A percentile compares a stretch with the other conserved stretches of the same genome.
Conservation (phyloP, 2,113 vertebrate genomes). For the Synodontis membranacea region DNA sequence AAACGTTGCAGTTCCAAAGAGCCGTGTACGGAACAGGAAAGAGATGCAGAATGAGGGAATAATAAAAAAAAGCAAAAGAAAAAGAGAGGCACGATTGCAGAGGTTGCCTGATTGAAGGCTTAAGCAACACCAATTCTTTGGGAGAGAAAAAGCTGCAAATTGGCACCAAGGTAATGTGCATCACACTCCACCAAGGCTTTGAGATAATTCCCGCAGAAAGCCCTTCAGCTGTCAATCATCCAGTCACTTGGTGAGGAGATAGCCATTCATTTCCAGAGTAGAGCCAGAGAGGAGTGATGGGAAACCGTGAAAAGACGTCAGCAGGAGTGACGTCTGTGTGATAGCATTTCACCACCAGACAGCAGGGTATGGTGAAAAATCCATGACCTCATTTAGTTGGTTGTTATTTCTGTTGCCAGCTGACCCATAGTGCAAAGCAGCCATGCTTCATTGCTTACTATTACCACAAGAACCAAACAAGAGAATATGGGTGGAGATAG, state of each 20-base stretch:
- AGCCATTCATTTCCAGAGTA: neutral
- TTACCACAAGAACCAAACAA: neutral
- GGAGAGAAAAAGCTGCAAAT: conserved; percentile 34
- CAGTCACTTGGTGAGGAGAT: conserved; percentile 9
- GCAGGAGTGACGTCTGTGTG: neutral
- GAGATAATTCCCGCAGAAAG: conserved; percentile 38
- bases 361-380: neutral
- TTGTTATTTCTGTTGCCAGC: neutral
- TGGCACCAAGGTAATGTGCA: conserved; percentile 30
- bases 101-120: neutral
- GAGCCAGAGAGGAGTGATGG: neutral
- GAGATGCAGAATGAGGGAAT: neutral
- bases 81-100: neutral
- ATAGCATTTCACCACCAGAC: neutral
- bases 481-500: neutral
- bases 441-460: neutral
- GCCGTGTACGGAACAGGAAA: neutral
- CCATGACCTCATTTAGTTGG: neutral
- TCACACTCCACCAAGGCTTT: conserved; percentile 22
- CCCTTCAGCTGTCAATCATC: conserved; percentile 41
- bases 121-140: neutral
- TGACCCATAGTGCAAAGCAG: neutral
- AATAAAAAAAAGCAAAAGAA: neutral
- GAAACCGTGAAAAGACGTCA: conserved; percentile 10
- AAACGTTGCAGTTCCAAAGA: neutral